These are phyloP conservation scores for Etheostoma spectabile DNA, from an alignment of 2,113 vertebrate genomes.

Conservation along the genomic window DNA sequence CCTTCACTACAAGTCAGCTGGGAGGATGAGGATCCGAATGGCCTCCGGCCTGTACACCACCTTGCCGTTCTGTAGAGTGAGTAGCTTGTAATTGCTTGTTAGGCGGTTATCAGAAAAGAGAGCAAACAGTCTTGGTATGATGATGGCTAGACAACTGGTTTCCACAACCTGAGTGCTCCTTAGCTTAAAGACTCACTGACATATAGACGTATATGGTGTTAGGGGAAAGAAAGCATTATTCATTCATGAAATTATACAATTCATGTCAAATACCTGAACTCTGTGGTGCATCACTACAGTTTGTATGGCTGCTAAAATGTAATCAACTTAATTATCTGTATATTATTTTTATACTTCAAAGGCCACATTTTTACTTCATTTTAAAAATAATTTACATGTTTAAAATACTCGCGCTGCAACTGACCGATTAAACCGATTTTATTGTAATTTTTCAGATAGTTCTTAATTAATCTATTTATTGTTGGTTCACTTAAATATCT, in stretches of 20 bases:
- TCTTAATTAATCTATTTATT: background rate
- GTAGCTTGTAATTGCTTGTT: conserved; percentile 63
- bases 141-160: conserved; percentile 41
- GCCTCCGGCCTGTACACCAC: conserved; percentile 9
- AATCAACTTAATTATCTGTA: background rate
- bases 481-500: background rate
- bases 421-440: background rate
- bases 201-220: background rate
- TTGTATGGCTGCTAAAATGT: background rate
- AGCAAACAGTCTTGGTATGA: conserved; percentile 60
- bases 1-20: background rate
- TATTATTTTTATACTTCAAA: background rate
- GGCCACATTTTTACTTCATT: background rate
- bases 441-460: background rate
- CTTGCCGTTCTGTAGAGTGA: conserved; percentile 43
- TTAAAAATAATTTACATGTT: background rate
- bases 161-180: background rate
- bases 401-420: background rate
- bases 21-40: conserved; percentile 10
- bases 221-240: background rate
- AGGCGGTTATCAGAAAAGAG: conserved; percentile 52
- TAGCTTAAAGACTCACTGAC: background rate
- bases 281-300: background rate
- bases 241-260: too few relatives aligned
- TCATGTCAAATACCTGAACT: background rate